Evolutionary conservation across 2,113 vertebrate species (phyloP), one percentile per base, ranked within the genome.

Genomic region (Litocranius walleri): DNA sequence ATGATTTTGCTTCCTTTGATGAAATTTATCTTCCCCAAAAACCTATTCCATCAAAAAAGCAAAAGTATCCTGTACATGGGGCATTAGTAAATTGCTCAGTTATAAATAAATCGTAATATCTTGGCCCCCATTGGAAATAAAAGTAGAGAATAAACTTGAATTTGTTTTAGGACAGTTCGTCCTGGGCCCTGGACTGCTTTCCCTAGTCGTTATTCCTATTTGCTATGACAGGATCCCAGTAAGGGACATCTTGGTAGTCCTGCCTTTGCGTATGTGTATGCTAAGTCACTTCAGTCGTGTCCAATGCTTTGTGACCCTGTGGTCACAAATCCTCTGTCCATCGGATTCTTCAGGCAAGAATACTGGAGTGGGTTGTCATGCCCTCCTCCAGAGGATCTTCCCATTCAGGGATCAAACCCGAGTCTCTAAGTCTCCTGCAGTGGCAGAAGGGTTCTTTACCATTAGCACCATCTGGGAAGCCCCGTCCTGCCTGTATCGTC

Each of bases 61-160:
- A 80, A 80, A 81, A 77, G 1, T 88, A 86, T 11, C 23, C 57
- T 93, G n/a, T 93, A 48, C 56, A 3, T 71, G 27, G 57, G 81
- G 14, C 56, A 81, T 84, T 93, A 87, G 87, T 59, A 61, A 84
- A 74, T 93, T 78, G 36, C 30, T 96, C 13, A 54, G 13, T 95
- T 95, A 84, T 52, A 87, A 84, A 71, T 88, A 93, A 94, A 83
- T 52, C 15, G n/a, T 94, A 95, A 2, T 88, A 86, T 86, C 59
- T 93, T 93, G 19, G 78, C 19, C 33, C 17, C n/a, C 40, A 7
- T 25, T 90, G 57, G 52, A 92, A 90, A 90, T 95, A 57, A 83
- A 40, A 91, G 81, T 62, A 91, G 52, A 84, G 30, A 93, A 14
- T 77, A 23, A 96, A 92, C 17, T 62, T 91, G 45, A 21, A 7